Conservation (phyloP, 2,888 invertebrate species). For the Agriopis aurantiaria region DNA sequence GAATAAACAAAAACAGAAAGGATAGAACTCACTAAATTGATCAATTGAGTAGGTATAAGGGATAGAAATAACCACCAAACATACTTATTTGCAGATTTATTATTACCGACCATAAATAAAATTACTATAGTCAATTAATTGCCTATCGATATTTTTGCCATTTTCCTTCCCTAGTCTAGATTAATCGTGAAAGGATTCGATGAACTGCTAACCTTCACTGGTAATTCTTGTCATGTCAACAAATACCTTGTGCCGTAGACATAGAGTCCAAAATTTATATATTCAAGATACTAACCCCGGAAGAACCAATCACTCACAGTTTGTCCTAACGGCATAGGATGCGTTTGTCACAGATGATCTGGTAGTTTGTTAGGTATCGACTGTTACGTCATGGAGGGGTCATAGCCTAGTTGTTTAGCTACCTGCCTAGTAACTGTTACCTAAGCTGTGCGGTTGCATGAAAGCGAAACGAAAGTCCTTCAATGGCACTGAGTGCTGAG, state of each 20-base stretch:
- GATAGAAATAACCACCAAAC: too few species aligned
- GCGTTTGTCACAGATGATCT: slow-evolving; percentile 28
- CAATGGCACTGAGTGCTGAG: slow-evolving; percentile 1
- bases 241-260: slow-evolving; percentile 14
- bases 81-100: neutral
- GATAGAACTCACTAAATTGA: too few species aligned
- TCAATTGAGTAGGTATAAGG: too few species aligned
- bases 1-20: neutral
- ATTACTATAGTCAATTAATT: neutral
- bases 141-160: slow-evolving; percentile 24
- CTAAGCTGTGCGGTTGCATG: slow-evolving; percentile 21
- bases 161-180: slow-evolving; percentile 31
- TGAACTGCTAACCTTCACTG: slow-evolving; percentile 27
- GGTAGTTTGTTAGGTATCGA: neutral
- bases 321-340: slow-evolving; percentile 31
- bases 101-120: neutral
- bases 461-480: slow-evolving; percentile 23
- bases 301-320: slow-evolving; percentile 35
- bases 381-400: slow-evolving; percentile 24
- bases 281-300: slow-evolving; percentile 20
- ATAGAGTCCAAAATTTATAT: slow-evolving; percentile 24
- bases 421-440: slow-evolving; percentile 11
- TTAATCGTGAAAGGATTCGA: slow-evolving; percentile 37
- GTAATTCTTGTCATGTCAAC: neutral
- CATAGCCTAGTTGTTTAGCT: slow-evolving; percentile 1